These are phyloP conservation scores for Crax fasciolata DNA, from an alignment of 2,797 vertebrate species.

Conservation along the genomic window DNA sequence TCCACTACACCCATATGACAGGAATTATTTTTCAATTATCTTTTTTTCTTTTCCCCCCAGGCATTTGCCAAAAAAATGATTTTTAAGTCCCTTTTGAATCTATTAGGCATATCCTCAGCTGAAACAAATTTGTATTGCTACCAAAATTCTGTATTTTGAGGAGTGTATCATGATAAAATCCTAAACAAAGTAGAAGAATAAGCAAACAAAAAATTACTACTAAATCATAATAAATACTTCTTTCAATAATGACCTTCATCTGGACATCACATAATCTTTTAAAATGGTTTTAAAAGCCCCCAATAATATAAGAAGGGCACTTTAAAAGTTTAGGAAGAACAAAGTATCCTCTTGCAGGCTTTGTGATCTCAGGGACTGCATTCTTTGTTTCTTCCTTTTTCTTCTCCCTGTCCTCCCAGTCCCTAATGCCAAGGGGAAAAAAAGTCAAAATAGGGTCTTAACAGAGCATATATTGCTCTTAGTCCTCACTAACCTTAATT, in stretches of 20 bases:
- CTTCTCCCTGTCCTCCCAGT: neutral
- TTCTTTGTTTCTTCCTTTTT: neutral
- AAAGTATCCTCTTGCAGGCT: neutral
- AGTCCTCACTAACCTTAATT: neutral
- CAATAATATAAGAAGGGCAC: neutral
- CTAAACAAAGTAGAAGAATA: neutral
- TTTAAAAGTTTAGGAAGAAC: conserved; percentile 35
- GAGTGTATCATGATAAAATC: neutral
- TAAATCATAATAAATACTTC: neutral
- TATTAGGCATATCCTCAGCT: neutral
- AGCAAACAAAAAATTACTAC: neutral
- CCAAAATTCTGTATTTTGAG: conserved; percentile 2
- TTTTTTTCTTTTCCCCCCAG: neutral
- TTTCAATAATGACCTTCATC: neutral
- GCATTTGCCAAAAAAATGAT: neutral
- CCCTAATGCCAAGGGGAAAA: neutral
- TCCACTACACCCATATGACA: neutral
- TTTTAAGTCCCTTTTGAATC: neutral
- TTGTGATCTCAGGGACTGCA: neutral
- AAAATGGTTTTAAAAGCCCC: neutral
- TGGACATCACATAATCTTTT: neutral
- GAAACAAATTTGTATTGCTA: neutral
- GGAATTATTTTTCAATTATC: neutral
- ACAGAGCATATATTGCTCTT: neutral
- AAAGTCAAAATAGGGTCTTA: neutral